phyloP scores from a whole-genome alignment of 1,140 invertebrate species.

The Drosophila saltans region DNA sequence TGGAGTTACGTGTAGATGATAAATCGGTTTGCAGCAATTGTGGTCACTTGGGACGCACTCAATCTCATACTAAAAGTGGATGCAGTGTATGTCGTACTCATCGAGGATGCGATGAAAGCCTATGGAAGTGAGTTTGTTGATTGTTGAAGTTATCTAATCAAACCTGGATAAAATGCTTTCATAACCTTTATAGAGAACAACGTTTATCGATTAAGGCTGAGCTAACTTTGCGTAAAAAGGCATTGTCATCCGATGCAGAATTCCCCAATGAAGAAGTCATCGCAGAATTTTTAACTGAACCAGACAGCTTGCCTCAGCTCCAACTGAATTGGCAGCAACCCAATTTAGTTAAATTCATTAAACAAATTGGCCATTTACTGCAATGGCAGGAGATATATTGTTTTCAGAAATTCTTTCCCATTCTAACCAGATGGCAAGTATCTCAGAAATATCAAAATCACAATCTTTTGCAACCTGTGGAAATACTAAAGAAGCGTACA shows the following conservation, averaged over 20 bases:
- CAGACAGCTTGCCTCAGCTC: slow-evolving; percentile 84
- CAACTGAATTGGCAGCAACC: slow-evolving; percentile 87
- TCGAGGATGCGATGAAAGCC: slow-evolving; percentile 85
- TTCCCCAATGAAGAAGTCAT: slow-evolving; percentile 90
- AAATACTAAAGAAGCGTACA: slow-evolving; percentile 85
- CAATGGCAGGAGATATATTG: slow-evolving; percentile 90
- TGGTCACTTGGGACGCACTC: slow-evolving; percentile 87
- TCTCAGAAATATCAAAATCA: slow-evolving; percentile 32
- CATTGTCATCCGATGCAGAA: slow-evolving; percentile 84
- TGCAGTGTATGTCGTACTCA: slow-evolving; percentile 86
- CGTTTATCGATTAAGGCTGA: slow-evolving; percentile 87
- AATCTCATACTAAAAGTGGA: slow-evolving; percentile 86
- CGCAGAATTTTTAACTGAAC: slow-evolving; percentile 88
- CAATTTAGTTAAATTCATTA: slow-evolving; percentile 88
- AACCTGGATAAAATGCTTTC: neutral
- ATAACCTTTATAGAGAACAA: slow-evolving; percentile 84
- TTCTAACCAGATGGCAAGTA: slow-evolving; percentile 89
- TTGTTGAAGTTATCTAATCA: slow-evolving; percentile 51
- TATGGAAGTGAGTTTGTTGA: slow-evolving; percentile 85
- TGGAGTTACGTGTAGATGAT: slow-evolving; percentile 84
- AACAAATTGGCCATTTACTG: slow-evolving; percentile 87
- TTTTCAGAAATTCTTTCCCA: slow-evolving; percentile 90
- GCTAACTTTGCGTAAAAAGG: slow-evolving; percentile 88
- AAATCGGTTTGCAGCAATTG: slow-evolving; percentile 87
- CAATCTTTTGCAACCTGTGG: slow-evolving; percentile 77